Evolutionary conservation across 2,113 vertebrate species (phyloP).

Genomic region (Eulemur macaco): DNA sequence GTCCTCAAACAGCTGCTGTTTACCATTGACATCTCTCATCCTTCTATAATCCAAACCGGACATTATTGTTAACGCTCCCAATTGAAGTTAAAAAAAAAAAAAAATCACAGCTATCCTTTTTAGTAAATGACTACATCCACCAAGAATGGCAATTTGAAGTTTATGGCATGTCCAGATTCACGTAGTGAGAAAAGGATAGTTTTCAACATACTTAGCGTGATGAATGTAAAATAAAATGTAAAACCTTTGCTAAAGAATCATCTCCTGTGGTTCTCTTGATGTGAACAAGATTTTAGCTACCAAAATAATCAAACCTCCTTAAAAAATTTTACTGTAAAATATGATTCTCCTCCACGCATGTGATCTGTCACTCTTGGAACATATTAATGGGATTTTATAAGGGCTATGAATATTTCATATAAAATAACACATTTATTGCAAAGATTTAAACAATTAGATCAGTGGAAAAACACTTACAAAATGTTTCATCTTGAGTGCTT

Average conservation of each 20-base stretch:
- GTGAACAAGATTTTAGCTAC: constrained; percentile 35
- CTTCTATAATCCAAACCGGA: not conserved
- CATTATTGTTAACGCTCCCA: not conserved
- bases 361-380: constrained; percentile 31
- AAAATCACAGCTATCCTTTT: not conserved
- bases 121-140: not conserved
- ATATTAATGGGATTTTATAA: constrained; percentile 48
- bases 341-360: not conserved
- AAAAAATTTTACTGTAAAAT: constrained; percentile 28
- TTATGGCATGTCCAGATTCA: not conserved
- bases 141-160: not conserved
- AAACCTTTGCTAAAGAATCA: not conserved
- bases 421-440: constrained; percentile 58
- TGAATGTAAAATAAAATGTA: not conserved
- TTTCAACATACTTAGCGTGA: not conserved
- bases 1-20: not conserved
- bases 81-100: not conserved
- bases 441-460: constrained; percentile 2
- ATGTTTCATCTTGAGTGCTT: constrained; percentile 1
- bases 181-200: not conserved
- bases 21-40: not conserved
- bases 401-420: constrained; percentile 62
- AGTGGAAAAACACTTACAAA: not conserved
- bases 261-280: not conserved
- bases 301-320: not conserved